Base-by-base conservation (phyloP, 2,113 vertebrate species). In the Hemiprocne comata region DNA sequence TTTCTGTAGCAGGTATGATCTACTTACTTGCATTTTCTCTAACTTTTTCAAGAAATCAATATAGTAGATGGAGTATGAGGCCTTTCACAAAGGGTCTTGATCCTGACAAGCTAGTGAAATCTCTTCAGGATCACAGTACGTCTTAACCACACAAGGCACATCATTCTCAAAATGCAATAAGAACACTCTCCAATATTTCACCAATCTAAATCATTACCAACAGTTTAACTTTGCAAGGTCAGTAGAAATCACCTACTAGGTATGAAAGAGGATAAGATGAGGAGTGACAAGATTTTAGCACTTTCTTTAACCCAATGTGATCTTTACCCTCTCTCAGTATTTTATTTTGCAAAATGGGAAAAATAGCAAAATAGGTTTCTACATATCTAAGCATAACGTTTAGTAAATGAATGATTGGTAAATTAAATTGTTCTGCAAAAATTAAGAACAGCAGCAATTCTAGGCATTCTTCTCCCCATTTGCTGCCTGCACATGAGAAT, bases 81-180 rank as follows among this genome's bases (percentile, higher is more conserved):
- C 15, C n/a, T 77, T 72, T 77, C 40, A 50, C 28, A 79, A 79
- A 53, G n/a, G 24, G 7, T 67, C 10, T 31, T 73, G 13, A 8
- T 40, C 17, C 34, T 61, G 17, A 42, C 50, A 84, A 88, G 36
- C 5, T 18, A 34, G 51, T 50, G 13, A 79, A 53, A 50, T 4
- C 16, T 29, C 18, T 70, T 65, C 36, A 54, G 24, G 13, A 72
- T 21, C 13, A 50, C 17, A 50, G 24, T 24, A 61, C 2, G 7
- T 90, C 38, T 46, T 25, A 83, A 34, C 4, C 19, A 17, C 1
- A 2, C 25, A 66, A 80, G 40, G 11, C 5, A 4, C 1, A 0
- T 54, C 8, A 66, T 76, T 83, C 67, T 62, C 60, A 70, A 80
- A 61, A 83, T 8, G 6, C 33, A 65, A 4, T 40, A 54, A 19